Base-by-base conservation (phyloP, 2,888 invertebrate species). In the Ypsolopha scabrella region DNA sequence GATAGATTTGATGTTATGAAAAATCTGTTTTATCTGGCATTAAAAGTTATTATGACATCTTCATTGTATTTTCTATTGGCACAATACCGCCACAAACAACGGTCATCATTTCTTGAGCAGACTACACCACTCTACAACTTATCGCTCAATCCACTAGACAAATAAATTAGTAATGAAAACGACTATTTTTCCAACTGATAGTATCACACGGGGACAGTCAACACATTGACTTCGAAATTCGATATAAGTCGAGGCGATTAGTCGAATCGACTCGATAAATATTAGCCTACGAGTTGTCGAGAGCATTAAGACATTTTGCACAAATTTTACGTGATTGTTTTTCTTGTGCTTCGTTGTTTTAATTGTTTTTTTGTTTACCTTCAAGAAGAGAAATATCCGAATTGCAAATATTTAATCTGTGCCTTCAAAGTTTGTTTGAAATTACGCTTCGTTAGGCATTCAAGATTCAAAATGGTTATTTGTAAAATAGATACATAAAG, bases 81-180 rank as follows among this genome's bases (percentile, higher is more conserved):
- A 24, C 4, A 4, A 24, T 4, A 24, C 24, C 24, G 41, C 41
- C 41, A 41, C 41, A 3, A 6, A 41, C 8, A 41, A 41, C 11
- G 41, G n/a, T 4, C 13, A 11, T 10, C 13, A 6, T 41, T 13
- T 11, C 13, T 41, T 41, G 13, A 13, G 7, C 41, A 41, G 41
- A 59, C 61, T 59, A 58, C 59, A 54, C 68, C 68, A 24, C 24
- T 24, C 24, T 24, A 2, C 24, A 64, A 73, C 65, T 75, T 80
- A 80, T 77, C 65, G 72, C 75, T 79, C 78, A 79, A 80, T 80
- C 74, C 68, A 70, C 63, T 59, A 61, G 64, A 67, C 57, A 67
- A 68, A 74, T 71, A 70, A 68, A 69, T 70, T 68, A 67, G 69
- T 68, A 68, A 68, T 67, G 63, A 60, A 67, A 67, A 61, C 63